phyloP scores from a whole-genome alignment of 2,113 vertebrate genomes.

The Polypterus bichir region DNA sequence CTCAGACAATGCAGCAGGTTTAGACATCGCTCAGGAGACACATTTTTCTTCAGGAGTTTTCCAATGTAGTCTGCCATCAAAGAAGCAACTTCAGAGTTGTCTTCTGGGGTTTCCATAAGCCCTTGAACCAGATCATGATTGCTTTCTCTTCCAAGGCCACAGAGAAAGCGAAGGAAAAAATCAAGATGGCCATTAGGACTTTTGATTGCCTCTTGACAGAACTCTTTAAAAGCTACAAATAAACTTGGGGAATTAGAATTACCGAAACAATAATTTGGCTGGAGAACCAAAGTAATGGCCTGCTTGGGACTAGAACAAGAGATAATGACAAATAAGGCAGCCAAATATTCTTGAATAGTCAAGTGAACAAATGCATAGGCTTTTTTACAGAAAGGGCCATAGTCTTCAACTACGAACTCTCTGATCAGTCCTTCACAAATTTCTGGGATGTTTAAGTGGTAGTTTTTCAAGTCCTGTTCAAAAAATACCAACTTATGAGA shows the following conservation, averaged over 20 bases:
- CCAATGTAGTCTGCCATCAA: slow-evolving; percentile 3
- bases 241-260: neutral
- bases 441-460: neutral
- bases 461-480: neutral
- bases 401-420: slow-evolving; percentile 2
- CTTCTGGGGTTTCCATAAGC: neutral
- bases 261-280: neutral
- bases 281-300: neutral
- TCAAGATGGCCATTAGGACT: slow-evolving; percentile 7
- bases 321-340: slow-evolving; percentile 6
- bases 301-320: neutral
- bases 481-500: neutral
- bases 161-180: slow-evolving; percentile 9
- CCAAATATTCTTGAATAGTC: slow-evolving; percentile 12
- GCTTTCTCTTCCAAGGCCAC: neutral
- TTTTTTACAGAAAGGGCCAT: neutral
- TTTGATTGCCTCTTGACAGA: neutral
- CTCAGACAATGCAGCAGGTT: slow-evolving; percentile 7
- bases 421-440: slow-evolving; percentile 6
- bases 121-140: slow-evolving; percentile 3
- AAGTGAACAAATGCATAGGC: slow-evolving; percentile 8
- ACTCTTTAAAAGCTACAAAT: neutral
- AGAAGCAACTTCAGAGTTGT: neutral
- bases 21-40: slow-evolving; percentile 3
- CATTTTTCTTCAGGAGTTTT: neutral